Evolutionary conservation across 2,888 invertebrate species (phyloP).

Genomic region (Rambutsinella grinnellia): DNA sequence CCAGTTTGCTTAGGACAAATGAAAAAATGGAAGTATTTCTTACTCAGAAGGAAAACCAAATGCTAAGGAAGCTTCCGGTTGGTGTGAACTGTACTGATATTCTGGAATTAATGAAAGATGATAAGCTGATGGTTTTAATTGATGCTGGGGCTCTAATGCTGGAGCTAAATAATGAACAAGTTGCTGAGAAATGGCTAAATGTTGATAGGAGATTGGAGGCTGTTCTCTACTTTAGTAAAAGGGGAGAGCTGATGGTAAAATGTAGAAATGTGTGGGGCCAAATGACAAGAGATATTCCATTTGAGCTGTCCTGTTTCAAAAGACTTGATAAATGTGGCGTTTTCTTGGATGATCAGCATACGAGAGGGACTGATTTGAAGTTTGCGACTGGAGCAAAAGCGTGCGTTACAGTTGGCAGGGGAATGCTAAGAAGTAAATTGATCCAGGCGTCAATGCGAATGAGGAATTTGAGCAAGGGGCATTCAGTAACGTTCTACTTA

Average conservation of each 20-base stretch:
- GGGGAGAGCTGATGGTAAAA: conserved; percentile 29
- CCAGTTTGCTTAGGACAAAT: conserved; percentile 24
- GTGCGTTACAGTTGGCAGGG: conserved; percentile 53
- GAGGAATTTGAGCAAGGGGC: conserved; percentile 54
- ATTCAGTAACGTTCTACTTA: conserved; percentile 53
- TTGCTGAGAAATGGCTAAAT: conserved; percentile 48
- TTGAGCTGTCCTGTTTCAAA: conserved; percentile 50
- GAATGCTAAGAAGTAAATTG: conserved; percentile 55
- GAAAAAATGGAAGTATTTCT: conserved; percentile 19
- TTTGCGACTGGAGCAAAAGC: conserved; percentile 36
- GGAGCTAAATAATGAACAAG: conserved; percentile 53
- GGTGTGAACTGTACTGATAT: conserved; percentile 19
- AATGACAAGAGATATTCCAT: conserved; percentile 1
- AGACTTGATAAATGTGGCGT: conserved; percentile 45
- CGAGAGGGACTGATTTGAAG: conserved; percentile 59
- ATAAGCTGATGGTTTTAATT: conserved; percentile 36
- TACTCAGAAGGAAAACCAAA: conserved; percentile 21
- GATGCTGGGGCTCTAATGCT: conserved; percentile 57
- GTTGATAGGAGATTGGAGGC: conserved; percentile 15
- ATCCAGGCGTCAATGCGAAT: conserved; percentile 61
- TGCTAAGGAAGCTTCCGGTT: neutral
- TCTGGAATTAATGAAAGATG: conserved; percentile 23
- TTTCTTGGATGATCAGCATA: conserved; percentile 60
- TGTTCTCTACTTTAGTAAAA: conserved; percentile 47
- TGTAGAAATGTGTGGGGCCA: neutral